Base-by-base conservation (phyloP, 2,888 invertebrate genomes). In the Altica lythri region DNA sequence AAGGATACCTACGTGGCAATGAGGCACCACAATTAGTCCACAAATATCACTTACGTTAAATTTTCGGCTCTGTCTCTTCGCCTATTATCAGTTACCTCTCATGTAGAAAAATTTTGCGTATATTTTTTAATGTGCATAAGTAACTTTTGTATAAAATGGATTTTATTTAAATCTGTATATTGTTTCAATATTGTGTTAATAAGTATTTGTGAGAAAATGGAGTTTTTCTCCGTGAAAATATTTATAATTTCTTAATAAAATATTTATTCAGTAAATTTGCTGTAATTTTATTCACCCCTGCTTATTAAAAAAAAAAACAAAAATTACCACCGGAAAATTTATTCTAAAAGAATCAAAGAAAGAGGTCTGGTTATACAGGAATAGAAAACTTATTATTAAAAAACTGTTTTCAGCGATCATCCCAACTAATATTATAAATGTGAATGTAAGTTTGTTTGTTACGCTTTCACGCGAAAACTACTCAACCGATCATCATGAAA, bases 201-300 rank as follows among this genome's bases (percentile, higher is more conserved):
- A 30, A 30, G 13, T 30, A 30, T 13, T 30, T 30, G 4, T 30
- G 6, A 27, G n/a, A 27, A 10, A 10, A 10, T 27, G 27, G 27
- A 27, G 8, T 30, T 2, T 10, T 12, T 14, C 16, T 34, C 34
- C 16, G 8, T 9, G 8, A 34, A 34, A 30, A 13, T 4, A 34
- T 34, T 34, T 34, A 34, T 16, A 34, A 16, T 14, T 16, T 34
- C 16, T 34, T 34, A 34, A 34, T 34, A 34, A 34, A 34, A 34
- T 34, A 34, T 34, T 34, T 34, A 34, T 34, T 34, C 6, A 27
- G 9, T 4, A n/a, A 8, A 8, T 27, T 27, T n/a, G n/a, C n/a
- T n/a, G n/a, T n/a, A n/a, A n/a, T n/a, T n/a, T n/a, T n/a, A n/a
- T n/a, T n/a, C n/a, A n/a, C n/a, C n/a, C n/a, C n/a, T n/a, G n/a